Evolutionary conservation across 2,888 invertebrate genomes (phyloP).

Genomic region (Cantharis rufa): DNA sequence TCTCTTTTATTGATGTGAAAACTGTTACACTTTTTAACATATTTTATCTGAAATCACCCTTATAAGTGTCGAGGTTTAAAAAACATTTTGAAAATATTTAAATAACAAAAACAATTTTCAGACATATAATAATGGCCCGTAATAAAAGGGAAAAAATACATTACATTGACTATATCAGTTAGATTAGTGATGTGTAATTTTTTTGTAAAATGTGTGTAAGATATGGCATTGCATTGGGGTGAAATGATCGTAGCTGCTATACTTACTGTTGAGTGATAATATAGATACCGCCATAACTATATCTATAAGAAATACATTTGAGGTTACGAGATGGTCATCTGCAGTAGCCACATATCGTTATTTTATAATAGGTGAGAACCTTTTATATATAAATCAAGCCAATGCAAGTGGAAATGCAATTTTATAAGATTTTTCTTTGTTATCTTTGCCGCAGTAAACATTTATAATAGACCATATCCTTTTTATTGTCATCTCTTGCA

Average conservation of each 20-base stretch:
- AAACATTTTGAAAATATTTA: neutral
- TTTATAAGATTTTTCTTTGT: slow-evolving; percentile 6
- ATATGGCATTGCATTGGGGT: neutral
- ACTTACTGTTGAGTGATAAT: slow-evolving; percentile 4
- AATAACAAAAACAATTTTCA: neutral
- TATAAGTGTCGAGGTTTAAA: neutral
- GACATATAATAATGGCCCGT: neutral
- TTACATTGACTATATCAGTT: neutral
- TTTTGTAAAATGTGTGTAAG: neutral
- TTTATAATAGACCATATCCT: neutral
- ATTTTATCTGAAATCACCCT: neutral
- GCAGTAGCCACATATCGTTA: slow-evolving; percentile 16
- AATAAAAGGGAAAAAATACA: neutral
- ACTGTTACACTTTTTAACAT: neutral
- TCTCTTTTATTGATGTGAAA: neutral
- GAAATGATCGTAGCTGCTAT: slow-evolving; percentile 8
- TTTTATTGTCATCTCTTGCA: neutral
- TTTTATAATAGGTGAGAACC: slow-evolving; percentile 14
- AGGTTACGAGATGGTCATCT: slow-evolving; percentile 21
- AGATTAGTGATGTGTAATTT: neutral
- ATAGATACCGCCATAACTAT: slow-evolving; percentile 12
- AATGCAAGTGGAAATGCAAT: slow-evolving; percentile 15
- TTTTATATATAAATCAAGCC: slow-evolving; percentile 16
- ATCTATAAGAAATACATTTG: slow-evolving; percentile 19
- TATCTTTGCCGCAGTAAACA: neutral